Evolutionary conservation across 2,888 invertebrate species (phyloP), one percentile per base, ranked within the genome.

Genomic region (Habrosyne pyritoides): DNA sequence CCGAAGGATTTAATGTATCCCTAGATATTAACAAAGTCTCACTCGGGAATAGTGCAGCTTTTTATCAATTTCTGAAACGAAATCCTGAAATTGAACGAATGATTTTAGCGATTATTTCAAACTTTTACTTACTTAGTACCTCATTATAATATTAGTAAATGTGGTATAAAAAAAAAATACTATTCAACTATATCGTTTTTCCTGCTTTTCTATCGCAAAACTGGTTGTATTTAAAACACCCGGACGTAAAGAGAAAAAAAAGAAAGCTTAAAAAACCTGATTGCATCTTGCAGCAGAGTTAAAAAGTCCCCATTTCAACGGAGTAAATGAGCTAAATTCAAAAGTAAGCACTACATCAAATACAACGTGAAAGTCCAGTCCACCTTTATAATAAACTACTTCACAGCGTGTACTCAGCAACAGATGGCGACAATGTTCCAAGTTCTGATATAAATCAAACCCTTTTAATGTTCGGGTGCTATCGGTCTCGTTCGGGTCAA

Each of bases 401-500:
- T 81, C 73, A 67, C 77, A 81, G 78, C 71, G 73, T 78, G 79
- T 79, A 79, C 70, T 73, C 75, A 78, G 86, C 81, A 85, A 82
- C 91, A 90, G 89, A 86, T 90, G 91, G 81, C 80, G 86, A 81
- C 81, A 89, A 91, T 88, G 91, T 83, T 79, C 89, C 77, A 89
- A 91, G 83, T 91, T 91, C 73, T 75, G 74, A 71, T 83, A 89
- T 91, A 91, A 91, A 90, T 91, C 90, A 90, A 84, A 89, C 89
- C 89, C 90, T 87, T 89, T 91, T 90, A 90, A 87, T 88, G 88
- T 84, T 76, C 80, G 79, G 74, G 72, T 69, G 79, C 86, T 84
- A 87, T 86, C 82, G 87, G 86, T 82, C 73, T 69, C 76, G 81
- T 74, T 81, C 66, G 87, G 89, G 89, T 91, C 89, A 89, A 89